phyloP scores from a whole-genome alignment of 2,888 invertebrate species.

The Eumacrocentrus americanus region DNA sequence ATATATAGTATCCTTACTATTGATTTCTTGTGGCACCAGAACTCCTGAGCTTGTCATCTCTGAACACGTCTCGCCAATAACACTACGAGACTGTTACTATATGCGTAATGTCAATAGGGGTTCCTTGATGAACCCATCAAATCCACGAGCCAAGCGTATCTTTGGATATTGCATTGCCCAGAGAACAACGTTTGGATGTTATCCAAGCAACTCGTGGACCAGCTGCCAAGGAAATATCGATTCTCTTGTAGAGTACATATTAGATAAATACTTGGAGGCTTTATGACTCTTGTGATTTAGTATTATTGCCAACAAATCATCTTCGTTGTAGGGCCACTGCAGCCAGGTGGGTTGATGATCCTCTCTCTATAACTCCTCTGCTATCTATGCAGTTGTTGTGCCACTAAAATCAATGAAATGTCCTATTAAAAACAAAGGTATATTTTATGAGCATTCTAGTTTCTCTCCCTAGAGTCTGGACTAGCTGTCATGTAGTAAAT shows the following conservation, averaged over 20 bases:
- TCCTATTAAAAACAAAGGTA: no score
- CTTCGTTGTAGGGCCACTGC: background rate
- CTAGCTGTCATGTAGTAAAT: no score
- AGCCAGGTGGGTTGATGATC: no score
- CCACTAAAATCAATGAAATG: no score
- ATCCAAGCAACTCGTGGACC: slow-evolving; percentile 21
- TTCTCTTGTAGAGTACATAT: background rate
- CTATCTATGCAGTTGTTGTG: no score
- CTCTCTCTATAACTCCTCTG: no score
- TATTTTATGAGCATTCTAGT: no score
- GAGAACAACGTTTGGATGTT: slow-evolving; percentile 29
- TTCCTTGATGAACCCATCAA: slow-evolving; percentile 1
- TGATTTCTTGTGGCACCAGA: background rate
- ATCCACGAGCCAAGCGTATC: background rate
- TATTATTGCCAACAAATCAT: background rate
- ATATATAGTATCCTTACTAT: slow-evolving; percentile 1
- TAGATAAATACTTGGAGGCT: background rate
- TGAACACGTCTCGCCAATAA: background rate
- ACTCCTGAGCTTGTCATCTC: background rate
- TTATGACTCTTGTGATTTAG: background rate
- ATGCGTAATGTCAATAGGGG: background rate
- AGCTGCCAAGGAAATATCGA: slow-evolving; percentile 30
- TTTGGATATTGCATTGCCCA: background rate
- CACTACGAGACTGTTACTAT: background rate
- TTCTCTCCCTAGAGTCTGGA: no score